These are phyloP conservation scores for Myotis findleyi DNA, from an alignment of 2,797 vertebrate genomes.

Conservation along the genomic window DNA sequence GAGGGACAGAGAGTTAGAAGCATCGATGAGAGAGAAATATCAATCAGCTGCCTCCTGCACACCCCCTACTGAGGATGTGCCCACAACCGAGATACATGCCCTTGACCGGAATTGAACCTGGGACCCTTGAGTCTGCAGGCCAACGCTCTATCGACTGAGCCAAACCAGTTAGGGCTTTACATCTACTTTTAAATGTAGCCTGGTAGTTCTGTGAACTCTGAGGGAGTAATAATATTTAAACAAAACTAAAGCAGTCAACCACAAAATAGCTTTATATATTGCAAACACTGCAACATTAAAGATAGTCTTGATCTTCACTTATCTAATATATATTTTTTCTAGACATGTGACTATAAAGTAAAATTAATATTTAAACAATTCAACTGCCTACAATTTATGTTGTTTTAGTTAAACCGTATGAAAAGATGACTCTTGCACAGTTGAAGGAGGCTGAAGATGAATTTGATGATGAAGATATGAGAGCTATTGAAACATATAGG, in stretches of 20 bases:
- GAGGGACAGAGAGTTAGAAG: too few relatives aligned
- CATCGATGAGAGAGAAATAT: too few relatives aligned
- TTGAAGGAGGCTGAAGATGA: conserved; percentile 84
- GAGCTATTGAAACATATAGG: conserved; percentile 85
- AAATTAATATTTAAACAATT: conserved; percentile 37
- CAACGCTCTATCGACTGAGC: too few relatives aligned
- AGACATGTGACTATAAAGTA: background rate
- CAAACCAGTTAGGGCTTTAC: background rate
- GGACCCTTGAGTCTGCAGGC: too few relatives aligned
- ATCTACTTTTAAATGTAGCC: background rate
- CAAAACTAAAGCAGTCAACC: conserved; percentile 1
- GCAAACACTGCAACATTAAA: conserved; percentile 24
- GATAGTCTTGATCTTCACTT: conserved; percentile 9
- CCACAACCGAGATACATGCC: too few relatives aligned
- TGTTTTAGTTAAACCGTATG: conserved; percentile 83
- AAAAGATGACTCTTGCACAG: conserved; percentile 83
- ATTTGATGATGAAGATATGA: conserved; percentile 86
- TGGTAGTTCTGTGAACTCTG: conserved; percentile 37
- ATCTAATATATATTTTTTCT: conserved; percentile 32
- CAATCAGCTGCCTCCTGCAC: too few relatives aligned
- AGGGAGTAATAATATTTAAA: background rate
- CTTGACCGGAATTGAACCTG: too few relatives aligned
- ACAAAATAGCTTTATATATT: background rate
- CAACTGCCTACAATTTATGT: conserved; percentile 31
- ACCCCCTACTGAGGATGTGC: too few relatives aligned